phyloP scores from a whole-genome alignment of 2,797 vertebrate genomes.

The Prionace glauca region DNA sequence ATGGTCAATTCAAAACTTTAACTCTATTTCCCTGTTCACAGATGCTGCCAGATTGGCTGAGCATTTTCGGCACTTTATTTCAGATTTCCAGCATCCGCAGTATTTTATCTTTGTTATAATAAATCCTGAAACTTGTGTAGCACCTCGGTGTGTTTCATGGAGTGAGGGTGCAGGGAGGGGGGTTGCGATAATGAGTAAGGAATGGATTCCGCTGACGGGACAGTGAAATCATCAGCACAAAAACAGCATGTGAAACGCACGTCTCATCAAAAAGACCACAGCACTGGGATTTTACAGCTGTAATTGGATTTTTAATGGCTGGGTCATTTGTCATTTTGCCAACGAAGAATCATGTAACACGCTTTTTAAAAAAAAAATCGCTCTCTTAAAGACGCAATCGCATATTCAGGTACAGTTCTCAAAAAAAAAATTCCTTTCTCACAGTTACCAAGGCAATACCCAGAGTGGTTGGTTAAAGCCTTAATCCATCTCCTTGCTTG shows the following conservation, averaged over 20 bases:
- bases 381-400: background rate
- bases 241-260: background rate
- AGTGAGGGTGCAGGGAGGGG: background rate
- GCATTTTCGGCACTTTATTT: background rate
- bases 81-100: background rate
- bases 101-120: background rate
- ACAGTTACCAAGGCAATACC: too few relatives aligned
- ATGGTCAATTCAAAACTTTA: background rate
- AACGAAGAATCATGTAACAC: background rate
- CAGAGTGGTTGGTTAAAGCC: too few relatives aligned
- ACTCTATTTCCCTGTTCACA: background rate
- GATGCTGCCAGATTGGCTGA: background rate
- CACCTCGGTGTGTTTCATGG: background rate
- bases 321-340: constrained; percentile 17
- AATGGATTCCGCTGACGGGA: background rate
- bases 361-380: background rate
- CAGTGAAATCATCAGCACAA: background rate
- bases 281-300: background rate
- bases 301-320: background rate
- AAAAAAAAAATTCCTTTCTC: too few relatives aligned
- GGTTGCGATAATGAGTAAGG: background rate
- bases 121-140: background rate
- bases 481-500: too few relatives aligned
- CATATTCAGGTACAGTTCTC: background rate
- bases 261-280: background rate